A percentile compares a stretch with the other conserved stretches of the same genome.
Evolutionary conservation across 2,113 vertebrate genomes (phyloP).

Genomic region (Catagonus wagneri): DNA sequence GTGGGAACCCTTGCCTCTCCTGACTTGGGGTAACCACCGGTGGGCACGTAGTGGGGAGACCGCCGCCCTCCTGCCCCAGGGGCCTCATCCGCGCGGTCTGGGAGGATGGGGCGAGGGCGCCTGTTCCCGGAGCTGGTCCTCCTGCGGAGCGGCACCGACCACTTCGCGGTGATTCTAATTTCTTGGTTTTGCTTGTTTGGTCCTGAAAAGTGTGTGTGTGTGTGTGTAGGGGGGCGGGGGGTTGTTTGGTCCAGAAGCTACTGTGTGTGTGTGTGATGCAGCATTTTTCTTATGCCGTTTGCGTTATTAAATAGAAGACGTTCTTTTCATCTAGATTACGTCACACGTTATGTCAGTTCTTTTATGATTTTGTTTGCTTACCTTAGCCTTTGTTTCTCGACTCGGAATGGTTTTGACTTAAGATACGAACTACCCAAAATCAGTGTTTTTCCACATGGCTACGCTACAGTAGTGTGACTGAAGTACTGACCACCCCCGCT

Average conservation of each 20-base stretch:
- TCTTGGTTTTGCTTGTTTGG: not conserved
- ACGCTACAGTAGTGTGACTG: not conserved
- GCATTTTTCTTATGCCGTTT: not conserved
- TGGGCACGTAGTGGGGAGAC: not conserved
- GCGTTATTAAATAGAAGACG: not conserved
- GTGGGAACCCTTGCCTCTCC: not conserved
- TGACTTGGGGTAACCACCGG: no score
- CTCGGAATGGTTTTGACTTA: not conserved
- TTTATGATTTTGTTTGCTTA: not conserved
- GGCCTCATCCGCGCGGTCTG: rapidly evolving
- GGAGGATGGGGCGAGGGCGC: not conserved
- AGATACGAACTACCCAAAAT: not conserved
- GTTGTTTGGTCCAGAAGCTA: no score
- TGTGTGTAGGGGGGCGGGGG: no score
- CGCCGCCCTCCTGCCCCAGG: not conserved
- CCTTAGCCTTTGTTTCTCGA: not conserved
- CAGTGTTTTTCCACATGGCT: not conserved
- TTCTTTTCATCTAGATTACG: not conserved
- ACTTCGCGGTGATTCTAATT: not conserved
- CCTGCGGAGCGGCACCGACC: not conserved
- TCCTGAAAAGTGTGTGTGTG: no score
- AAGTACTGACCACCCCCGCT: not conserved
- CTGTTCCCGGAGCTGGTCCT: not conserved
- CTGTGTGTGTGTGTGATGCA: not conserved
- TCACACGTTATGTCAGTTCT: not conserved